These are phyloP conservation scores for Geotrupes spiniger DNA, from an alignment of 2,888 invertebrate genomes.

Conservation along the genomic window DNA sequence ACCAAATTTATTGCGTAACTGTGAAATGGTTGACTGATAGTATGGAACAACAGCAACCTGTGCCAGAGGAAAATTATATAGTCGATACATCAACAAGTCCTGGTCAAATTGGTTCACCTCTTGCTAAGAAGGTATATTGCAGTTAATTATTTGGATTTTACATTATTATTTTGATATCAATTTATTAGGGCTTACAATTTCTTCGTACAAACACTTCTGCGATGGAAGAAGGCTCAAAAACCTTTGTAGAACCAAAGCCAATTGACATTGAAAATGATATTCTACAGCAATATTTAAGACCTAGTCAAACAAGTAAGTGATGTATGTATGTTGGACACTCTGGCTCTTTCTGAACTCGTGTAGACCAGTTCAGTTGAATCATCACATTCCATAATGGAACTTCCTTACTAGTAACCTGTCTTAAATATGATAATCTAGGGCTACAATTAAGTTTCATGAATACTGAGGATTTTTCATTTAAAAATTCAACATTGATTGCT, in stretches of 20 bases:
- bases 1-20: slow-evolving; percentile 56
- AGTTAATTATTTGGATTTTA: background rate
- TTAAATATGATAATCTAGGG: too few species aligned
- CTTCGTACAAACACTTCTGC: slow-evolving; percentile 34
- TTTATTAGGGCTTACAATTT: slow-evolving; percentile 42
- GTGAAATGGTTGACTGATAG: slow-evolving; percentile 76
- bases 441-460: too few species aligned
- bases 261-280: slow-evolving; percentile 26
- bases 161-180: slow-evolving; percentile 5
- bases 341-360: too few species aligned
- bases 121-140: slow-evolving; percentile 61
- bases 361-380: too few species aligned
- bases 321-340: background rate
- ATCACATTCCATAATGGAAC: too few species aligned
- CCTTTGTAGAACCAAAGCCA: slow-evolving; percentile 10
- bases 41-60: slow-evolving; percentile 60
- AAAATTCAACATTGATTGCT: too few species aligned
- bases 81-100: slow-evolving; percentile 28
- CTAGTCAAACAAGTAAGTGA: slow-evolving; percentile 22
- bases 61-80: slow-evolving; percentile 55
- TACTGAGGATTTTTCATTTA: too few species aligned
- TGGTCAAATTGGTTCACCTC: slow-evolving; percentile 50
- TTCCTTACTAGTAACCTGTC: too few species aligned
- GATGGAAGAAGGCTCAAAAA: slow-evolving; percentile 18
- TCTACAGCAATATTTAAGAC: slow-evolving; percentile 38